Base-by-base conservation (phyloP, 2,888 invertebrate species). In the Epinotia bilunana region DNA sequence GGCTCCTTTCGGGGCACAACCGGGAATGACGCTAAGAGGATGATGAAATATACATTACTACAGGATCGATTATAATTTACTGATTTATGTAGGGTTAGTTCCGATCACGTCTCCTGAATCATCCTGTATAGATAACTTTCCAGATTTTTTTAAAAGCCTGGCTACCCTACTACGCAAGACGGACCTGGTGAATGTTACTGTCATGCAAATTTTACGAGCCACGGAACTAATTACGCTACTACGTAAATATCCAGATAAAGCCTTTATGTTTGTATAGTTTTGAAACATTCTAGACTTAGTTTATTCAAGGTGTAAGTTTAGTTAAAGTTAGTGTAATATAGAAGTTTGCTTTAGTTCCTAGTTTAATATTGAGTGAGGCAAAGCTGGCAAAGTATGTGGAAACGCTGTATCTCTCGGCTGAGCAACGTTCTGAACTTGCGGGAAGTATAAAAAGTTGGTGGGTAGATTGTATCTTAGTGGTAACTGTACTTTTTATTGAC, bases 141-240 rank as follows among this genome's bases (percentile, higher is more conserved):
- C 28, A 16, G 33, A 39, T 33, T 53, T 16, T 53, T 61, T 39
- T 39, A 7, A 33, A 43, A 57, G 13, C 61, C n/a, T 75, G 71
- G 74, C 28, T 16, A 61, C n/a, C 67, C 75, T 62, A 75, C 55
- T 53, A 16, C n/a, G 79, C 77, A 80, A 81, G 78, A 46, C 46
- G 74, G 78, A 78, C 80, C 81, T 81, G 78, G 81, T 84, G 85
- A 84, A 82, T 79, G 82, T 84, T 81, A 88, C 83, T 87, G 86
- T 88, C 86, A 91, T 91, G 89, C 89, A 90, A 91, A 90, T 90
- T 85, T 86, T 84, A 89, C 86, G 84, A 83, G 84, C 82, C 83
- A 84, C 82, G 83, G 84, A 90, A 91, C 89, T 90, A 91, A 92
- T 92, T 91, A 91, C 90, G 90, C 83, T 81, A 79, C 84, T 83